Evolutionary conservation across 1,140 invertebrate genomes (phyloP), one percentile per base, ranked within the genome.

Genomic region (Drosophila navojoa): DNA sequence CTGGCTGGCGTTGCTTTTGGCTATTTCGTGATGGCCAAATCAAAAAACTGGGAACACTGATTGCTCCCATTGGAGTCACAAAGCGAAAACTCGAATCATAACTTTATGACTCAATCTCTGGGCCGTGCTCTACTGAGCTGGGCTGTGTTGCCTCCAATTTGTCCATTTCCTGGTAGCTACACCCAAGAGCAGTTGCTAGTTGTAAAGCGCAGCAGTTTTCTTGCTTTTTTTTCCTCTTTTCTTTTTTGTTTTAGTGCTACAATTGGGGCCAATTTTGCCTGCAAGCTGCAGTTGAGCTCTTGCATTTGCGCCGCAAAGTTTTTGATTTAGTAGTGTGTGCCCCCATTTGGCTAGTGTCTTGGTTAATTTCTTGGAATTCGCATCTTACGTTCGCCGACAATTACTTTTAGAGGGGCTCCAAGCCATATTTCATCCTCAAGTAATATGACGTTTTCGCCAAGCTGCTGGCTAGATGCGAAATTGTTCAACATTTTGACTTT

Each of bases 51-150:
- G 74, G 60, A 63, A 52, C 68, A 59, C 69, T 75, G 78, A 85
- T 81, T 82, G 79, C 76, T 71, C 61, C 42, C 32, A 68, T 67
- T 73, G 64, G 38, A 59, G 38, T 38, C 27, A 19, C 10, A 59
- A n/a, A n/a, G 45, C 47, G 38, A 25, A 25, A 40, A 68, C 15
- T 67, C 9, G 42, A 25, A 44, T 70, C 74, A 59, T 66, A 73
- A 81, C 63, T 87, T 85, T 85, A 86, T 86, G 84, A 82, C 82
- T 86, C 79, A 82, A 82, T 82, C 81, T 61, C 61, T 77, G 70
- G n/a, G 42, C n/a, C 19, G 6, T 16, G 42, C 47, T 32, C 32
- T 32, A 32, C 32, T 13, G 42, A 7, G 42, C 15, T 45, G 15
- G 9, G 45, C 66, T 76, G 27, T 29, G 58, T n/a, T 62, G 44